Base-by-base conservation (phyloP, 2,888 invertebrate genomes). In the Pachydiplax longipennis region DNA sequence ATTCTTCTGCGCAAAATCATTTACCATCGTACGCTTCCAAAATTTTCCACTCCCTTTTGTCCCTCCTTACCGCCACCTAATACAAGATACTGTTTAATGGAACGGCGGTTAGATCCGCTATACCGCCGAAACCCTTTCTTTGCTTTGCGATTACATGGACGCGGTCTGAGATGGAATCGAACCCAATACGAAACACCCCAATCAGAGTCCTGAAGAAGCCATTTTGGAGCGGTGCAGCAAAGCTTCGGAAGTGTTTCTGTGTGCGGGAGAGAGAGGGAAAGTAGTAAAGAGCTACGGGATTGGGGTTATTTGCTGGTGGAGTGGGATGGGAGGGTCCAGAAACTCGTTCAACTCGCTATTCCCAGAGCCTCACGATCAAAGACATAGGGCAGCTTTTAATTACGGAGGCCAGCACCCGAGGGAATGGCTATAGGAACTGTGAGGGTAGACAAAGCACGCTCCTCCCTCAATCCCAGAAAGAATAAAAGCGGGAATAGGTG, bases 331-430 rank as follows among this genome's bases (percentile, higher is more conserved):
- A 10, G 65, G 65, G 65, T 65, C 65, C 65, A 73, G 73, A 12
- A 35, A 8, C 35, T 44, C 81, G 18, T 8, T 73, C 83, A 15
- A 25, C 48, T n/a, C 48, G 25, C n/a, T 31, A 44, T 25, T 48
- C 44, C 82, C 53, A 25, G 15, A 22, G 10, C 87, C 61, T 12
- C 35, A 35, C 58, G 53, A 83, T 61, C 87, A 87, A 87, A 87
- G 87, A 87, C 58, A 87, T 12, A 10, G 58, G 58, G 58, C 61
- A 37, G 87, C 87, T 87, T 87, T 87, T 87, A 87, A 87, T 87
- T 87, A 87, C 61, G 65, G 8, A 13, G 82, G 12, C 82, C 48
- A 40, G 25, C 44, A 8, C 82, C 37, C 31, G 35, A 22, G 61
- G 58, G 31, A 31, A 58, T 53, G 31, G 35, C 35, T 48, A 65